Percentiles rank a stretch among this genome's conserved stretches.
Evolutionary conservation across 2,113 vertebrate species (phyloP).

Genomic region (Amazona vittata): DNA sequence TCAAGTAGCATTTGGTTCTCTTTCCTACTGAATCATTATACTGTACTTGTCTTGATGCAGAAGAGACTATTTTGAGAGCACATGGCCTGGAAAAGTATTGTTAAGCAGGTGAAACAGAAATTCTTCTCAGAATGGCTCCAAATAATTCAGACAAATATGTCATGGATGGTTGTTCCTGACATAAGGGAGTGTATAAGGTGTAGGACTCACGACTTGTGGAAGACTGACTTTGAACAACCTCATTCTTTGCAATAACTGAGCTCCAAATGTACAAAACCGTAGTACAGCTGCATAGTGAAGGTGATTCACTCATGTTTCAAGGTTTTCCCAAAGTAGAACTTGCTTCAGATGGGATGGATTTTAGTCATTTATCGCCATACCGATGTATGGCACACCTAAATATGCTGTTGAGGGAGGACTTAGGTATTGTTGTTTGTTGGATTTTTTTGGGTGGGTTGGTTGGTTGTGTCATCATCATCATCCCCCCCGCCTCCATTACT

Average conservation of each 20-base stretch:
- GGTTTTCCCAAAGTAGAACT: not conserved
- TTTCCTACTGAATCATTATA: not conserved
- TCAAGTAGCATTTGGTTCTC: not conserved
- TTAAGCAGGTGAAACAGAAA: slow-evolving; percentile 3
- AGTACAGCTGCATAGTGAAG: not conserved
- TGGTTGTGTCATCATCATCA: not conserved
- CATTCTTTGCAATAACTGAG: not conserved
- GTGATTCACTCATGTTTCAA: slow-evolving; percentile 1
- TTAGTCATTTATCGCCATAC: not conserved
- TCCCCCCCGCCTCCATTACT: not conserved
- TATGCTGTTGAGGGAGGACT: not conserved
- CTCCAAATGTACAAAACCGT: not conserved
- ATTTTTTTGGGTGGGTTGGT: not conserved
- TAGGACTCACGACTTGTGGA: not conserved
- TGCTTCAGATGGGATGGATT: not conserved
- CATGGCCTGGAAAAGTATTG: slow-evolving; percentile 26
- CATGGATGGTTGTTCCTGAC: slow-evolving; percentile 9
- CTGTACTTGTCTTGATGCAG: not conserved
- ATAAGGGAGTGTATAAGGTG: not conserved
- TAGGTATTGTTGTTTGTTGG: not conserved
- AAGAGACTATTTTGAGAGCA: slow-evolving; percentile 15
- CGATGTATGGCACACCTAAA: not conserved
- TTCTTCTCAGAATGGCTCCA: not conserved
- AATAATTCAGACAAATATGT: slow-evolving; percentile 34
- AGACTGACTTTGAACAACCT: slow-evolving; percentile 7